Evolutionary conservation across 2,797 vertebrate species (phyloP).

Genomic region (Gallinago stenura): DNA sequence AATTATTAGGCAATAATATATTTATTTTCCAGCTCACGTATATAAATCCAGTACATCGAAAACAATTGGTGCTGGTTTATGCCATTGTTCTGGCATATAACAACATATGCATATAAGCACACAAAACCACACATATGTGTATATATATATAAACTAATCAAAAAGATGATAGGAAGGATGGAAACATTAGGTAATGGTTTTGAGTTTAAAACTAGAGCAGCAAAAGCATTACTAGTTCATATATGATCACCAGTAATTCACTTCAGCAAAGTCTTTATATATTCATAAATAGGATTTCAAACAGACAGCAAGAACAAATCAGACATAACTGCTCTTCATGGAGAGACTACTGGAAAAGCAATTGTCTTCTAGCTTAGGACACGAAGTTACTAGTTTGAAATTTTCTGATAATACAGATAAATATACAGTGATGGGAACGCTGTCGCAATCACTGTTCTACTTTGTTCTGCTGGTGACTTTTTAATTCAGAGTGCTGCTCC

Average conservation of each 20-base stretch:
- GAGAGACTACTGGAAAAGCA: neutral
- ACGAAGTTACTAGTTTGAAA: neutral
- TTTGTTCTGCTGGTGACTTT: neutral
- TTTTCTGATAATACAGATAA: neutral
- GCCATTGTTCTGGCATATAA: neutral
- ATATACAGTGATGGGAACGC: neutral
- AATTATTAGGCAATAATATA: neutral
- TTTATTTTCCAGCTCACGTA: neutral
- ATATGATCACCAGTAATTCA: fast-evolving
- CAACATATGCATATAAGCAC: neutral
- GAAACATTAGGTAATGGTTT: neutral
- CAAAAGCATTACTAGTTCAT: neutral
- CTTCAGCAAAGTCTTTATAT: neutral
- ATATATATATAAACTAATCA: neutral
- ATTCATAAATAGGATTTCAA: neutral
- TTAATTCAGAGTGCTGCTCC: neutral
- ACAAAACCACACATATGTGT: neutral
- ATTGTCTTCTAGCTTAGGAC: neutral
- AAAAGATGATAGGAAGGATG: neutral
- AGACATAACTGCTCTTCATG: neutral
- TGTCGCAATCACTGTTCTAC: neutral
- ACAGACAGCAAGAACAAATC: neutral
- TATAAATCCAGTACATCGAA: neutral
- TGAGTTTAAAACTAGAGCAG: neutral
- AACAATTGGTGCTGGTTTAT: neutral